These are phyloP conservation scores for Tuberolachnus salignus DNA, from an alignment of 2,888 invertebrate species.

Conservation along the genomic window DNA sequence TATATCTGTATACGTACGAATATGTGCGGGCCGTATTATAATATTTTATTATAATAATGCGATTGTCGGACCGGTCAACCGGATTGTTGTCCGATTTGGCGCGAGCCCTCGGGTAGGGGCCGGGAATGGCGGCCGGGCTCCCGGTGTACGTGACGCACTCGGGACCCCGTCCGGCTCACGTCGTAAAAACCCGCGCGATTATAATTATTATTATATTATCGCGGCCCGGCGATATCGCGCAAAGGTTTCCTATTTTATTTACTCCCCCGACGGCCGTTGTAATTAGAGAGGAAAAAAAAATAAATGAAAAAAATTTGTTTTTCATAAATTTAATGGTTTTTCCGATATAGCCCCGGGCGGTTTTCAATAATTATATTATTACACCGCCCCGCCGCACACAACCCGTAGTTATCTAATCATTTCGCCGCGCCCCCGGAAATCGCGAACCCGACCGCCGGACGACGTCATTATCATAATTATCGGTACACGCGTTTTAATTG, in stretches of 20 bases:
- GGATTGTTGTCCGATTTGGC: slow-evolving; percentile 21
- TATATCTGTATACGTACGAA: no score
- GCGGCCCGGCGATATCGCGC: not conserved
- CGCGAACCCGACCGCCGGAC: not conserved
- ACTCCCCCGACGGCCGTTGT: slow-evolving; percentile 29
- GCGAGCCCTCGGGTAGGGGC: slow-evolving; percentile 25
- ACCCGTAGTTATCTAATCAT: no score
- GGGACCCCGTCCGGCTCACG: not conserved
- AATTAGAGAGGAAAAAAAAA: slow-evolving; percentile 36
- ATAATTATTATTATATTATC: slow-evolving; percentile 27
- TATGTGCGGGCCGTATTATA: not conserved
- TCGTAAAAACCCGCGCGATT: slow-evolving; percentile 28
- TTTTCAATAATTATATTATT: slow-evolving; percentile 20
- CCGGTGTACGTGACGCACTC: slow-evolving; percentile 8
- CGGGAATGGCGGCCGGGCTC: slow-evolving; percentile 4
- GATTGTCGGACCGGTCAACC: slow-evolving; percentile 51
- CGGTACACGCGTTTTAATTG: not conserved
- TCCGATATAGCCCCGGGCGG: not conserved
- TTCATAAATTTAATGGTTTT: no score
- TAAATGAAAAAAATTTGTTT: not conserved
- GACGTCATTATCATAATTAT: no score
- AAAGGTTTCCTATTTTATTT: slow-evolving; percentile 35
- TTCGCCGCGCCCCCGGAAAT: not conserved
- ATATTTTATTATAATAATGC: slow-evolving; percentile 42
- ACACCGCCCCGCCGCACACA: no score